phyloP scores from a whole-genome alignment of 35 echinoderm and acorn worm species.

The Holothuria glaberrima region DNA sequence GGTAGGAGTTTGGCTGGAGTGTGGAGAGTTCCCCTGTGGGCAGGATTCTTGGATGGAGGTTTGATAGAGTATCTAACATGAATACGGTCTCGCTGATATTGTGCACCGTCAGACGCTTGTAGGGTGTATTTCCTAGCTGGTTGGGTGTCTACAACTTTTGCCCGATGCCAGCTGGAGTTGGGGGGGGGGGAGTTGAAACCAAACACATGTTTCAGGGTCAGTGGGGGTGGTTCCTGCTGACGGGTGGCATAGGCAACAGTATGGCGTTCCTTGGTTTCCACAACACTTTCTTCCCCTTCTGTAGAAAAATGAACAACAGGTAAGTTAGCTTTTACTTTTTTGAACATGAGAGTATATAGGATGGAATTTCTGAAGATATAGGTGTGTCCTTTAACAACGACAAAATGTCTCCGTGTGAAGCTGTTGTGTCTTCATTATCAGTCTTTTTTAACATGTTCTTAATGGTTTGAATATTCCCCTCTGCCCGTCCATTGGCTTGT shows the following conservation, averaged over 20 bases:
- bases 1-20: slow-evolving; percentile 32
- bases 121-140: slow-evolving; percentile 47
- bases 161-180: not conserved
- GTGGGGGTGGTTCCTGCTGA: no score
- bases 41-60: not conserved
- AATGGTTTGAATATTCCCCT: slow-evolving; percentile 52
- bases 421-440: not conserved
- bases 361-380: no score
- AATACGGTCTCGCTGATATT: slow-evolving; percentile 46
- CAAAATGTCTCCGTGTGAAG: slow-evolving; percentile 1
- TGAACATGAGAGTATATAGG: slow-evolving; percentile 36
- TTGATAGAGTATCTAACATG: not conserved
- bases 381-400: slow-evolving; percentile 15
- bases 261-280: no score
- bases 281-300: no score
- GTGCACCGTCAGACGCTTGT: slow-evolving; percentile 16
- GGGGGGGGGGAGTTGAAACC: slow-evolving; percentile 1
- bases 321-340: no score
- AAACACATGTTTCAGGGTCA: slow-evolving; percentile 3
- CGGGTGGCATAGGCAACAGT: no score
- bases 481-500: no score
- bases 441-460: slow-evolving; percentile 59
- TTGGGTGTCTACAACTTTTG: not conserved
- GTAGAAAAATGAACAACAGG: no score
- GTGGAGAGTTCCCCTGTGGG: not conserved